Evolutionary conservation across 2,113 vertebrate genomes (phyloP).

Genomic region (Taxidea taxus): DNA sequence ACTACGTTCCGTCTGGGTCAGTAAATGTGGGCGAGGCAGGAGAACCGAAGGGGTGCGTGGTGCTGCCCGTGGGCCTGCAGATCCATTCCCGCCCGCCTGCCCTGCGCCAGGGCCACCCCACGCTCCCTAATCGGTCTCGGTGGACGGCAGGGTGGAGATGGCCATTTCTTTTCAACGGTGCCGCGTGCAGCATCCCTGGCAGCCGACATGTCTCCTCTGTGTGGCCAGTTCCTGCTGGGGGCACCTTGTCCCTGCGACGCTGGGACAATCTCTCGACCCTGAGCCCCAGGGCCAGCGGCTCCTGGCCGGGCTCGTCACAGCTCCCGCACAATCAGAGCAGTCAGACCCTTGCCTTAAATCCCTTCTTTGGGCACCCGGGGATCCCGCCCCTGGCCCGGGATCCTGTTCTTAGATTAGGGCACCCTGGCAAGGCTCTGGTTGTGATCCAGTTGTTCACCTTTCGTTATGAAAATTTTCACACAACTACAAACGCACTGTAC

Average conservation of each 20-base stretch:
- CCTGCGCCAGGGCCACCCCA: neutral
- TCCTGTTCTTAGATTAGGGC: neutral
- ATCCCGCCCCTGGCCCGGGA: too few relatives aligned
- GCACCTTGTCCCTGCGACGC: neutral
- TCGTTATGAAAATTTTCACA: neutral
- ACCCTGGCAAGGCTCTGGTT: neutral
- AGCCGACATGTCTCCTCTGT: neutral
- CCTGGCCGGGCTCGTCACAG: accelerated
- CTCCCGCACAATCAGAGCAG: too few relatives aligned
- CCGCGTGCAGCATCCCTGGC: neutral
- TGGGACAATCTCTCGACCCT: too few relatives aligned
- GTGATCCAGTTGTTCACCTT: neutral
- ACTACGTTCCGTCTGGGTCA: too few relatives aligned
- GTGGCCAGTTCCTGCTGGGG: neutral
- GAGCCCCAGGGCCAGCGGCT: neutral
- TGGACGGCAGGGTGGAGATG: neutral
- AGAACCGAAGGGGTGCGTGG: neutral
- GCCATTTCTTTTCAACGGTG: too few relatives aligned
- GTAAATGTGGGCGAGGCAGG: too few relatives aligned
- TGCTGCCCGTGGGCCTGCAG: neutral
- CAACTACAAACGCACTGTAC: too few relatives aligned
- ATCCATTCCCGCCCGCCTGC: neutral
- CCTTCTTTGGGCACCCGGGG: neutral
- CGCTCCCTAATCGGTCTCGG: neutral
- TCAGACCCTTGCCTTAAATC: neutral